Percentiles rank a stretch among this genome's conserved stretches.
phyloP scores from a whole-genome alignment of 2,113 vertebrate species.

The Aptenodytes forsteri region DNA sequence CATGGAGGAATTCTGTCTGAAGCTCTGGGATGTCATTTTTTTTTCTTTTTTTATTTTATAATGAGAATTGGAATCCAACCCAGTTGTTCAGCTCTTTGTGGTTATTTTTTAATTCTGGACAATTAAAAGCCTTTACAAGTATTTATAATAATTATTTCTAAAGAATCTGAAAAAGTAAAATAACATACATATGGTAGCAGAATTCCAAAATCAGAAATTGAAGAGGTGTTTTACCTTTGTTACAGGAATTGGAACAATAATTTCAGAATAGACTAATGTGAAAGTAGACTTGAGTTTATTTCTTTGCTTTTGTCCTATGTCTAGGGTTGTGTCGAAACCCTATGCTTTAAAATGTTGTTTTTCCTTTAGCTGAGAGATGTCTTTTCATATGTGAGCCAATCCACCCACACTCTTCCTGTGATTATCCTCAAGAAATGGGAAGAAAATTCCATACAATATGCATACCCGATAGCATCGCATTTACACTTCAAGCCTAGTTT shows the following conservation, averaged over 20 bases:
- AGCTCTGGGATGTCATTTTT: neutral
- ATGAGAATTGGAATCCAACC: neutral
- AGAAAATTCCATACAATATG: slow-evolving; percentile 3
- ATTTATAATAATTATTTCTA: neutral
- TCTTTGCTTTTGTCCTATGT: neutral
- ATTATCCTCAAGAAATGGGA: slow-evolving; percentile 29
- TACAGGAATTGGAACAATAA: neutral
- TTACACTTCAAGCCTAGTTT: neutral
- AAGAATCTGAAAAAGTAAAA: neutral
- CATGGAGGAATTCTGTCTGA: neutral
- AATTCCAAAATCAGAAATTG: neutral
- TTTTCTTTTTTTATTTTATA: neutral
- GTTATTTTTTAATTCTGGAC: neutral
- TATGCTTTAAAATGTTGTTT: neutral
- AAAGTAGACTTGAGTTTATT: neutral
- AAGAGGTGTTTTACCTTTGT: neutral
- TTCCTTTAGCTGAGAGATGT: neutral
- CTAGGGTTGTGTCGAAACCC: neutral
- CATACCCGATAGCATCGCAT: neutral
- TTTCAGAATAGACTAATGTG: neutral
- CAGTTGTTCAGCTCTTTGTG: neutral
- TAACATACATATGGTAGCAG: too few relatives aligned
- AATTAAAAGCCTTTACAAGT: neutral
- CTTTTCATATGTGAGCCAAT: slow-evolving; percentile 13
- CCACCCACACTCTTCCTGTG: slow-evolving; percentile 9